Evolutionary conservation across 2,113 vertebrate genomes (phyloP).

Genomic region (Phrynosoma blainvillii): DNA sequence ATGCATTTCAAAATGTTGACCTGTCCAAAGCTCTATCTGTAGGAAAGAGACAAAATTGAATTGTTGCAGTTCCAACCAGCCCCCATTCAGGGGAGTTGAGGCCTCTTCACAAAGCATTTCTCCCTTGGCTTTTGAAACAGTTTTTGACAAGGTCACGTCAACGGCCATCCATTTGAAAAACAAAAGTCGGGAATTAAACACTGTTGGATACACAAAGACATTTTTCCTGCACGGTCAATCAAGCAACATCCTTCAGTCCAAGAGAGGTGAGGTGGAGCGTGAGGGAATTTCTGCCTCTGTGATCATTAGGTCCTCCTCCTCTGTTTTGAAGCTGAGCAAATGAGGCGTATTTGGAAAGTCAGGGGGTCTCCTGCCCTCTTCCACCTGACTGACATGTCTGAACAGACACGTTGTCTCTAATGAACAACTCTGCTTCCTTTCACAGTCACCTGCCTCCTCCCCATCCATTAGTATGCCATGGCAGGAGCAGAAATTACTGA

Average conservation of each 20-base stretch:
- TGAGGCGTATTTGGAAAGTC: constrained; percentile 11
- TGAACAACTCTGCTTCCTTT: constrained; percentile 6
- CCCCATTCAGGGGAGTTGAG: constrained; percentile 68
- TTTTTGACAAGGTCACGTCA: constrained; percentile 19
- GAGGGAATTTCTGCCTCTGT: background rate
- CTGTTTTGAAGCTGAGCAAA: constrained; percentile 8
- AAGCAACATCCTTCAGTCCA: background rate
- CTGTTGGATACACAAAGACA: constrained; percentile 22
- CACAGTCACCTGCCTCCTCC: constrained; percentile 10
- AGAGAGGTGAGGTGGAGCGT: background rate
- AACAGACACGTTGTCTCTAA: constrained; percentile 25
- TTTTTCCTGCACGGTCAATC: background rate
- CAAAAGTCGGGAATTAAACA: constrained; percentile 21
- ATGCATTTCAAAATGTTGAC: background rate
- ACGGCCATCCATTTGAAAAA: background rate
- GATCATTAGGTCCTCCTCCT: constrained; percentile 7
- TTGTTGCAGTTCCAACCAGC: constrained; percentile 44
- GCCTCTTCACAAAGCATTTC: constrained; percentile 27
- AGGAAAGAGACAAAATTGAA: background rate
- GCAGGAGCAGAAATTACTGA: constrained; percentile 21
- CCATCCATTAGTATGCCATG: constrained; percentile 2
- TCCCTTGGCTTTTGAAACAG: rapidly evolving
- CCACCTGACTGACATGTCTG: background rate
- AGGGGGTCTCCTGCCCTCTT: constrained; percentile 8
- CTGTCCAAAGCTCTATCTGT: background rate